These are phyloP conservation scores for Enteromius fasciolatus DNA, from an alignment of 2,797 vertebrate genomes.

Conservation along the genomic window DNA sequence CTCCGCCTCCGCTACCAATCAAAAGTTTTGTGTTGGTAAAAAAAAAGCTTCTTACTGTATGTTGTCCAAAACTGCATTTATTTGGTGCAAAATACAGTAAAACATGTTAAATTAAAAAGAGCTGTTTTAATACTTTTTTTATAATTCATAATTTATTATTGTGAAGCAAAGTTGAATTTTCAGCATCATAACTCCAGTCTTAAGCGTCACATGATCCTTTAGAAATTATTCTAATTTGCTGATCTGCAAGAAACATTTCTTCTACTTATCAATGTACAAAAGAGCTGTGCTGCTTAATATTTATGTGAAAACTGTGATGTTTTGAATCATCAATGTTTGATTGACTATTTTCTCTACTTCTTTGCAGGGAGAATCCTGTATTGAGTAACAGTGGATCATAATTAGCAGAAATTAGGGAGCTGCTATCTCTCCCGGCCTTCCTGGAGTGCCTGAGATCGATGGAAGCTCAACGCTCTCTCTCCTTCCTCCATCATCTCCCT, in stretches of 20 bases:
- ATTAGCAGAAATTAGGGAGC: constrained; percentile 75
- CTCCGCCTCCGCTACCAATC: too few relatives aligned
- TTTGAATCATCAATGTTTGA: not conserved
- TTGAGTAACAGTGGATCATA: constrained; percentile 55
- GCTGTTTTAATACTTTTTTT: too few relatives aligned
- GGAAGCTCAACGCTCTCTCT: constrained; percentile 39
- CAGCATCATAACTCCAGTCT: not conserved
- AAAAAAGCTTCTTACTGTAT: too few relatives aligned
- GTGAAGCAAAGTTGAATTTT: not conserved
- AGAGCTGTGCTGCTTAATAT: not conserved
- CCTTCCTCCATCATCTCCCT: constrained; percentile 68
- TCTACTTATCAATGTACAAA: not conserved
- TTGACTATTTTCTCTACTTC: not conserved
- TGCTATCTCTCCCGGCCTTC: constrained; percentile 62
- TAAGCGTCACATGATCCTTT: not conserved
- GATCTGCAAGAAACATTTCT: not conserved
- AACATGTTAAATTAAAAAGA: too few relatives aligned
- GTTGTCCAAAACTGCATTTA: too few relatives aligned
- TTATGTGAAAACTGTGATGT: not conserved
- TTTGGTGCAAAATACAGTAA: too few relatives aligned
- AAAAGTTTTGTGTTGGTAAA: too few relatives aligned
- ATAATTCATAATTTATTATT: not conserved
- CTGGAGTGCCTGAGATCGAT: constrained; percentile 49
- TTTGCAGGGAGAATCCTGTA: not conserved
- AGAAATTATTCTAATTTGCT: not conserved